Base-by-base conservation (phyloP, 1,140 invertebrate species). In the Drosophila cardini region DNA sequence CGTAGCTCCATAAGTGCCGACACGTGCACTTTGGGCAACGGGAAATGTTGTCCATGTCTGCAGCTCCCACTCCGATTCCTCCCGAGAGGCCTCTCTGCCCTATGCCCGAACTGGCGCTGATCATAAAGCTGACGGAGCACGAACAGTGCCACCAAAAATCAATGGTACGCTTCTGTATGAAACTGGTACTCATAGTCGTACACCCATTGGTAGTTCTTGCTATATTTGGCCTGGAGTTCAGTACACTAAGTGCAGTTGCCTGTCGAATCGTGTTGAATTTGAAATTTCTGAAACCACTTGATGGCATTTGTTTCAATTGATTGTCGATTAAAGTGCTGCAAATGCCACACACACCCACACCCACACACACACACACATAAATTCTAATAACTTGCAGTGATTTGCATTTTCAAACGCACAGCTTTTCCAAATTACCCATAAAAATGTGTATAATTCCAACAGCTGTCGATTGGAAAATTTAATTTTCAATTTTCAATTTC, bases 11-110 rank as follows among this genome's bases (percentile, higher is more conserved):
- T 60, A 75, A 75, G 72, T 75, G 72, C 72, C 68, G 68, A 75
- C 72, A 75, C 72, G 72, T 71, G 72, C 72, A 75, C 53, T 75
- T 64, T 64, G 53, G 53, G 58, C 58, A 71, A 72, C 67, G 68
- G 68, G 53, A 71, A 71, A 64, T 45, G 21, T 58, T 71, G 53
- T 53, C 70, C 70, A 68, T 72, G 52, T 36, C 53, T 21, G 5
- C 38, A 40, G 16, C 4, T 18, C 34, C 11, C 3, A 0, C 53
- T 18, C 34, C 9, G 26, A 6, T 2, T 7, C 50, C 13, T 15
- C 16, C 21, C n/a, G 18, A 15, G 30, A 9, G n/a, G 9, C 13
- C 13, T n/a, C 21, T 21, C 18, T 1, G 8, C 4, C n/a, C 18
- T 60, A 42, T 58, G 61, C 61, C 43, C 65, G 26, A 58, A 72